phyloP scores from a whole-genome alignment of 2,888 invertebrate genomes.

The Phymatocera aterrima region DNA sequence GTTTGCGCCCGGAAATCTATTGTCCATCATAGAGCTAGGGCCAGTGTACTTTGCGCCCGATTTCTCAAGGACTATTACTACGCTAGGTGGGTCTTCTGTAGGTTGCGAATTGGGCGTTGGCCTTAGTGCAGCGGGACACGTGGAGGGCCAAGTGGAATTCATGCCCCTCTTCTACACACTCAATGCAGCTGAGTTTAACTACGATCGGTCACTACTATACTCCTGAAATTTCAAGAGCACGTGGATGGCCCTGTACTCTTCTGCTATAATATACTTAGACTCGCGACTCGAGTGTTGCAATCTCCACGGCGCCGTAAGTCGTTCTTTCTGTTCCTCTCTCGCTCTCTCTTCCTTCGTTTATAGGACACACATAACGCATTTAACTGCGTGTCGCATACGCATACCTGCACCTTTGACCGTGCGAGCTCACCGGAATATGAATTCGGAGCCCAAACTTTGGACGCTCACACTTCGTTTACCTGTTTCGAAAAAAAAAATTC shows the following conservation, averaged over 20 bases:
- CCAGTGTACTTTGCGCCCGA: conserved; percentile 44
- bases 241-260: conserved; percentile 55
- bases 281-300: conserved; percentile 49
- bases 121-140: conserved; percentile 53
- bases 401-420: conserved; percentile 30
- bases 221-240: conserved; percentile 47
- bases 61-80: conserved; percentile 58
- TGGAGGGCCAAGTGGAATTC: conserved; percentile 40
- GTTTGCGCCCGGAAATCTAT: conserved; percentile 62
- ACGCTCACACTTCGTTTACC: neutral
- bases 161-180: conserved; percentile 9
- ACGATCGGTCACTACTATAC: conserved; percentile 36
- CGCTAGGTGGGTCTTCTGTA: conserved; percentile 52
- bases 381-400: neutral
- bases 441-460: conserved; percentile 8
- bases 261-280: conserved; percentile 16
- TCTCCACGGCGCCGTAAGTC: conserved; percentile 47
- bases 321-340: conserved; percentile 45
- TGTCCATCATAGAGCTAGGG: conserved; percentile 63
- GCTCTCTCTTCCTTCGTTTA: conserved; percentile 23
- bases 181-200: conserved; percentile 2
- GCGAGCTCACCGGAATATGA: conserved; percentile 29
- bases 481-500: neutral
- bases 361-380: conserved; percentile 12
- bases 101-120: conserved; percentile 69